Percentiles rank a stretch among this genome's conserved stretches.
phyloP scores from a whole-genome alignment of 1,140 invertebrate genomes.

The Heterodera carotae region DNA sequence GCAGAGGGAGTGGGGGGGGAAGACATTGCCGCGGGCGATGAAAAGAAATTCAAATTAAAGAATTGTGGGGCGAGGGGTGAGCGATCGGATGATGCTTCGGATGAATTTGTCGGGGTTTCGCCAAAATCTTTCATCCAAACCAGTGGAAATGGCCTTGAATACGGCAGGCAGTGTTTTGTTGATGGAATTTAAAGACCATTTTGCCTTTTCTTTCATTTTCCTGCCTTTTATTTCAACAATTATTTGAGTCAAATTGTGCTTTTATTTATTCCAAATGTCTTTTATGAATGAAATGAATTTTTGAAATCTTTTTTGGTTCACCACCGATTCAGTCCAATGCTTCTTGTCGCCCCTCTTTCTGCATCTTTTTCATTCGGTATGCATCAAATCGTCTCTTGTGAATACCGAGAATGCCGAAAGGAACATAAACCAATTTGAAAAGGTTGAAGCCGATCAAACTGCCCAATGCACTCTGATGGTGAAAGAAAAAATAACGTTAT shows the following conservation, averaged over 20 bases:
- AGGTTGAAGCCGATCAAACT: constrained; percentile 58
- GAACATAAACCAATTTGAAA: constrained; percentile 62
- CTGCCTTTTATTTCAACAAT: too few relatives aligned
- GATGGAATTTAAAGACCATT: too few relatives aligned
- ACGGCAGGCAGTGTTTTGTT: too few relatives aligned
- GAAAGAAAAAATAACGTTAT: constrained; percentile 31
- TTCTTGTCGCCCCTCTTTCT: neutral
- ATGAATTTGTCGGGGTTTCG: neutral
- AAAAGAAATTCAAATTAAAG: neutral
- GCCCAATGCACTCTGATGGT: constrained; percentile 53
- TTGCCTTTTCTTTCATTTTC: too few relatives aligned
- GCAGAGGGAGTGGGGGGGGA: neutral
- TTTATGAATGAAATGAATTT: neutral
- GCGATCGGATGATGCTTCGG: neutral
- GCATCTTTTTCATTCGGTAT: constrained; percentile 19
- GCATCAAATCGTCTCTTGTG: constrained; percentile 41
- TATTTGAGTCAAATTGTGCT: too few relatives aligned
- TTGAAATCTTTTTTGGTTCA: neutral
- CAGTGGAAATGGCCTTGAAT: neutral
- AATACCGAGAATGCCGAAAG: constrained; percentile 59
- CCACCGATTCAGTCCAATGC: constrained; percentile 10
- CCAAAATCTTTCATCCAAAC: neutral
- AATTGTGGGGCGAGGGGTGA: too few relatives aligned
- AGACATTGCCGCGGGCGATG: neutral
- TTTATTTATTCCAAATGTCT: too few relatives aligned